Percentiles rank a stretch among this genome's conserved stretches.
Conservation (phyloP, 2,113 vertebrate genomes). For the Limnothrissa miodon region DNA sequence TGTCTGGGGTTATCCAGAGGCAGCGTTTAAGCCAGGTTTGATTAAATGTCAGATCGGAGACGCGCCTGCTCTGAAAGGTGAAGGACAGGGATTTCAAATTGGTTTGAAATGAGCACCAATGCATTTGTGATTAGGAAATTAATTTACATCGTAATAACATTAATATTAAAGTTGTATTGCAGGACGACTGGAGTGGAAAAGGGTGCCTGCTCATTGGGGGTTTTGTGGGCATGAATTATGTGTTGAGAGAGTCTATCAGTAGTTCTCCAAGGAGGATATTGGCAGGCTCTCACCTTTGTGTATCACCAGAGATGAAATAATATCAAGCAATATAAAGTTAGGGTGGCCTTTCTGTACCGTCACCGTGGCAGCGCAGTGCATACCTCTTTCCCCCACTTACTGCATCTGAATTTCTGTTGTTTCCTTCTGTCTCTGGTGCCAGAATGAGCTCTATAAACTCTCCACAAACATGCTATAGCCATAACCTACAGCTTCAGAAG, state of each 20-base stretch:
- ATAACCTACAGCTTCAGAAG: not conserved
- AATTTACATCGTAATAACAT: slow-evolving; percentile 48
- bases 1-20: slow-evolving; percentile 25
- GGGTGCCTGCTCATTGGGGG: slow-evolving; percentile 15
- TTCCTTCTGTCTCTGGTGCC: not conserved
- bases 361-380: not conserved
- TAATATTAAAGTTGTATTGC: slow-evolving; percentile 25
- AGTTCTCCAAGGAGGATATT: slow-evolving; percentile 35
- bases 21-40: slow-evolving; percentile 47
- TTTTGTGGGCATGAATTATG: slow-evolving; percentile 18
- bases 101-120: slow-evolving; percentile 29
- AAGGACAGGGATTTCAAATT: slow-evolving; percentile 37
- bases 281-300: slow-evolving; percentile 18
- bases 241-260: slow-evolving; percentile 40
- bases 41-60: slow-evolving; percentile 47
- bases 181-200: slow-evolving; percentile 17
- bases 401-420: not conserved
- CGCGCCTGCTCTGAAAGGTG: slow-evolving; percentile 38
- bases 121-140: slow-evolving; percentile 47
- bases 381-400: not conserved
- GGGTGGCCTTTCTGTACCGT: not conserved
- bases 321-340: too few species aligned
- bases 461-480: not conserved
- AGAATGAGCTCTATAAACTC: not conserved
- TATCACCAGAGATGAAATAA: slow-evolving; percentile 25